A percentile compares a stretch with the other conserved stretches of the same genome.
phyloP scores from a whole-genome alignment of 2,113 vertebrate species.

The Petromus typicus region DNA sequence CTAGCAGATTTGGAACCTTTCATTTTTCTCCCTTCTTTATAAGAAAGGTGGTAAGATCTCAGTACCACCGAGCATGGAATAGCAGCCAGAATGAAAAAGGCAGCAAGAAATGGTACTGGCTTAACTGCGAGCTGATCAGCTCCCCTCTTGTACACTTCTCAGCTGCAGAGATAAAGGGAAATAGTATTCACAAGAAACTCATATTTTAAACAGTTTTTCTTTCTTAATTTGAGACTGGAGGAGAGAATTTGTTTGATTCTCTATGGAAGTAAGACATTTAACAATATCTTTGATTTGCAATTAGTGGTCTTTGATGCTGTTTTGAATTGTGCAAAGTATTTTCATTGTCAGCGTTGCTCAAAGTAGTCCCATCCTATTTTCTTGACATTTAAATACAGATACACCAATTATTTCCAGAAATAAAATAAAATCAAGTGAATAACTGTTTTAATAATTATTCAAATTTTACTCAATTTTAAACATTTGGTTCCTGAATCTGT shows the following conservation, averaged over 20 bases:
- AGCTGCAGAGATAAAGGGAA: background rate
- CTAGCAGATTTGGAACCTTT: slow-evolving; percentile 56
- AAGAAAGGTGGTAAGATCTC: background rate
- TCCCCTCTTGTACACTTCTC: background rate
- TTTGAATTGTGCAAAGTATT: slow-evolving; percentile 39
- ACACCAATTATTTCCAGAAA: slow-evolving; percentile 41
- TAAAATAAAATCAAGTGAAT: slow-evolving; percentile 68
- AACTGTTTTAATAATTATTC: slow-evolving; percentile 52
- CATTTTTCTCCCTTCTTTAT: slow-evolving; percentile 46
- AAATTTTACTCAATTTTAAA: slow-evolving; percentile 37
- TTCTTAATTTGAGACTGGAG: slow-evolving; percentile 33
- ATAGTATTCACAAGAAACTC: background rate
- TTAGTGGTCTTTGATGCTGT: slow-evolving; percentile 32
- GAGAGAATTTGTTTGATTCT: slow-evolving; percentile 37
- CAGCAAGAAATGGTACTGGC: background rate
- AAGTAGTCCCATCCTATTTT: slow-evolving; percentile 53
- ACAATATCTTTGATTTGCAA: slow-evolving; percentile 62
- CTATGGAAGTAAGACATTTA: slow-evolving; percentile 47
- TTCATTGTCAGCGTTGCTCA: slow-evolving; percentile 31
- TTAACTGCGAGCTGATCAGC: slow-evolving; percentile 26
- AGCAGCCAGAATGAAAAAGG: slow-evolving; percentile 26
- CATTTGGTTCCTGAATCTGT: slow-evolving; percentile 56
- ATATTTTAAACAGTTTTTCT: background rate
- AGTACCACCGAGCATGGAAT: slow-evolving; percentile 65
- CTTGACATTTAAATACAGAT: slow-evolving; percentile 36